A percentile compares a stretch with the other conserved stretches of the same genome.
Conservation (phyloP, 2,888 invertebrate species). For the Ornithoptera alexandrae region DNA sequence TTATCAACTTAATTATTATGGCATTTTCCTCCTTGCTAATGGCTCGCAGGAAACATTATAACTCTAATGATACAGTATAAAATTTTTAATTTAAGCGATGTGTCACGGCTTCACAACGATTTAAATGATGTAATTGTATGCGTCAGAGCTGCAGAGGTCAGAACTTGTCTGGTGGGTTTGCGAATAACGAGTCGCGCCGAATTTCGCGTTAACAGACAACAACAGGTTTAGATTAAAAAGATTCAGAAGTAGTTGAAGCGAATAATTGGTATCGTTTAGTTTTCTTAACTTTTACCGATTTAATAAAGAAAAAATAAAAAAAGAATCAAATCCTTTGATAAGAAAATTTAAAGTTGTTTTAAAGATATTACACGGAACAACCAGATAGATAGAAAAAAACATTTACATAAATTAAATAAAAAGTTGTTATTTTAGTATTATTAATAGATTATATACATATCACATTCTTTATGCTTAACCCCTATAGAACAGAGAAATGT, state of each 20-base stretch:
- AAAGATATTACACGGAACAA: no score
- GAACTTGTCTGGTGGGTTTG: slow-evolving; percentile 22
- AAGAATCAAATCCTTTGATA: no score
- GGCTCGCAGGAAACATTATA: background rate
- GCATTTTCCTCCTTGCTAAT: background rate
- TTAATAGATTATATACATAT: no score
- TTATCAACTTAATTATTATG: background rate
- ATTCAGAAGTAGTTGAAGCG: background rate
- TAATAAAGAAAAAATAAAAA: no score
- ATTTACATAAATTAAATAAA: no score
- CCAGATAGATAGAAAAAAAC: no score
- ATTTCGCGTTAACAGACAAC: slow-evolving; percentile 9
- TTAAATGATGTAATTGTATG: slow-evolving; percentile 24
- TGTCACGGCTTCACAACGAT: slow-evolving; percentile 10
- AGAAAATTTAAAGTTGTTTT: no score
- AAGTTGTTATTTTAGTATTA: no score
- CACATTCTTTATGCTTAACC: no score
- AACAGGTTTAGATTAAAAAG: background rate
- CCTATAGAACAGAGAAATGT: background rate
- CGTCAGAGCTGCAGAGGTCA: slow-evolving; percentile 16
- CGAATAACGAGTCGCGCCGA: slow-evolving; percentile 7
- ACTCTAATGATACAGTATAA: background rate
- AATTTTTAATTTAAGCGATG: slow-evolving; percentile 9
- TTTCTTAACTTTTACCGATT: no score
- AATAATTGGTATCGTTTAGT: background rate